Percentiles rank a stretch among this genome's conserved stretches.
phyloP scores from a whole-genome alignment of 2,797 vertebrate species.

The Sebastes oblongus region DNA sequence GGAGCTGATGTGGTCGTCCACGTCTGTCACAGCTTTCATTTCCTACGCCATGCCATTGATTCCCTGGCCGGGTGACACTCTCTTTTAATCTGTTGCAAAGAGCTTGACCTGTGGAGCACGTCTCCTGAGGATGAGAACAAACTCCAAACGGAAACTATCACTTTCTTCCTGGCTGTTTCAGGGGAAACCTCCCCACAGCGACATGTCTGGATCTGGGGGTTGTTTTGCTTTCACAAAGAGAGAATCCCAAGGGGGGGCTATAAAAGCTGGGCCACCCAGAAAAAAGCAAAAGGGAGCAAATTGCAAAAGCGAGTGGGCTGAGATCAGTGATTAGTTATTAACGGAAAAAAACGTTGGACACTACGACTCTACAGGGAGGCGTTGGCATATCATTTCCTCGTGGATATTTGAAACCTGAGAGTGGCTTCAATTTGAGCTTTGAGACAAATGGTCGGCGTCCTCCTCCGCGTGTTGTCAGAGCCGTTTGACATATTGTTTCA shows the following conservation, averaged over 20 bases:
- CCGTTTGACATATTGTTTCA: conserved; percentile 69
- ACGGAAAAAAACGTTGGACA: conserved; percentile 4
- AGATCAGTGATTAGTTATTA: conserved; percentile 35
- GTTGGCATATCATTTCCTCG: conserved; percentile 35
- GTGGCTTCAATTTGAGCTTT: conserved; percentile 38
- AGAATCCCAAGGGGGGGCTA: conserved; percentile 10
- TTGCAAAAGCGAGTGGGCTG: conserved; percentile 6
- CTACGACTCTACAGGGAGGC: not conserved
- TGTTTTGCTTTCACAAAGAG: conserved; percentile 52
- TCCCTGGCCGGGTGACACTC: conserved; percentile 66
- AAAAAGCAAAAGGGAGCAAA: conserved; percentile 40
- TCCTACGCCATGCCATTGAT: conserved; percentile 67
- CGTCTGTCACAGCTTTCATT: conserved; percentile 78
- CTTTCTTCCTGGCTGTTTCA: conserved; percentile 22
- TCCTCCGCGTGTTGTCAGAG: conserved; percentile 49
- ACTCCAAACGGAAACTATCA: conserved; percentile 67
- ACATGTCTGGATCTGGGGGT: conserved; percentile 42
- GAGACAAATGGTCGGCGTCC: not conserved
- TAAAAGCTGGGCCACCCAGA: conserved; percentile 1
- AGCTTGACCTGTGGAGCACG: conserved; percentile 63
- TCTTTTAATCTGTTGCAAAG: conserved; percentile 78
- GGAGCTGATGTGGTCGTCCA: conserved; percentile 70
- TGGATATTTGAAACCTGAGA: conserved; percentile 42
- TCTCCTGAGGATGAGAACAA: conserved; percentile 64
- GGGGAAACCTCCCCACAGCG: conserved; percentile 22